Conservation (phyloP, 1,140 invertebrate genomes). For the Mya arenaria region DNA sequence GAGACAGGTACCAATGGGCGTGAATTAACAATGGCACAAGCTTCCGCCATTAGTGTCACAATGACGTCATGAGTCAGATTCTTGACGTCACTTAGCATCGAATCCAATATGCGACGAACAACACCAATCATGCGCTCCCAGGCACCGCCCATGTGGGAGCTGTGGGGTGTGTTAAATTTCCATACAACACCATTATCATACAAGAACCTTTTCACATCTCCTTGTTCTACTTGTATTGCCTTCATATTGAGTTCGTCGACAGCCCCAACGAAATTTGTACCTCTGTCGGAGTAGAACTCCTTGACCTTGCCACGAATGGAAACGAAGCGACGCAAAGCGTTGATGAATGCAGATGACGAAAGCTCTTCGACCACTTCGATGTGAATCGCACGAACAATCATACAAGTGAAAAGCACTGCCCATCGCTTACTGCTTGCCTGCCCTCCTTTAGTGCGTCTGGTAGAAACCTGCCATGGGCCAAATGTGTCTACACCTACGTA, state of each 20-base stretch:
- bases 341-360: not conserved
- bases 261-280: too few relatives aligned
- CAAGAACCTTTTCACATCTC: not conserved
- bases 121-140: constrained; percentile 65
- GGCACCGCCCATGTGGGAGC: constrained; percentile 51
- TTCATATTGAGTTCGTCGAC: not conserved
- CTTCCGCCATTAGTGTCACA: too few relatives aligned
- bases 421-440: constrained; percentile 1
- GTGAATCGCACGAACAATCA: constrained; percentile 4
- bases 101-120: constrained; percentile 45
- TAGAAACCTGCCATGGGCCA: not conserved
- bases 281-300: too few relatives aligned
- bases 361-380: constrained; percentile 13
- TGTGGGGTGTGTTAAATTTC: constrained; percentile 52
- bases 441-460: not conserved
- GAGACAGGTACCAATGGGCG: too few relatives aligned
- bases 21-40: too few relatives aligned
- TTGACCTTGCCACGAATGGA: not conserved
- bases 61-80: too few relatives aligned
- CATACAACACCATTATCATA: not conserved
- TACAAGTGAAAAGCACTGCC: constrained; percentile 16
- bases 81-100: too few relatives aligned
- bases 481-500: constrained; percentile 15
- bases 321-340: constrained; percentile 1
- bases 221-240: not conserved